A percentile compares a stretch with the other conserved stretches of the same genome.
Conservation (phyloP, 2,888 invertebrate species). For the Noctua pronuba region DNA sequence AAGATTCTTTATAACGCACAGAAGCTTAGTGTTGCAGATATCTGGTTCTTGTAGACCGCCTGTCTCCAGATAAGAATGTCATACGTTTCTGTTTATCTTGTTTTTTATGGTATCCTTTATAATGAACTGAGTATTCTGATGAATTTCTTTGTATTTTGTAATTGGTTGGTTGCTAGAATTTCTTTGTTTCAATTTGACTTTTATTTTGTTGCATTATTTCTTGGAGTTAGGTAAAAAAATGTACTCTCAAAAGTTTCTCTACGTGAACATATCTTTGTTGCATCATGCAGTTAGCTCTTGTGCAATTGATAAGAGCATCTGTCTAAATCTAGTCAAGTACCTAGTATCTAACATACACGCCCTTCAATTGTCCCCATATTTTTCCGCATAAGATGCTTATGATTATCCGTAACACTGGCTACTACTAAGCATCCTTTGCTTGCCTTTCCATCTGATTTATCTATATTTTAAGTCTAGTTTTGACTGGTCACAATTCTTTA, state of each 20-base stretch:
- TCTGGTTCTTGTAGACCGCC: conserved; percentile 81
- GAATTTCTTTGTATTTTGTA: conserved; percentile 66
- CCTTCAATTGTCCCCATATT: neutral
- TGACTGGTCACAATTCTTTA: neutral
- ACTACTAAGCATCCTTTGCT: neutral
- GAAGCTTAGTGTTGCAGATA: conserved; percentile 71
- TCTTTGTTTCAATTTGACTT: conserved; percentile 37
- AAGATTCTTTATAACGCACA: conserved; percentile 79
- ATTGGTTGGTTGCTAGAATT: conserved; percentile 61
- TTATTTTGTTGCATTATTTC: conserved; percentile 23
- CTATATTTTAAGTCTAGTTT: neutral
- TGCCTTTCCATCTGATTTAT: neutral
- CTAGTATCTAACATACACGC: neutral
- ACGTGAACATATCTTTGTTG: neutral
- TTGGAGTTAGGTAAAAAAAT: conserved; percentile 8
- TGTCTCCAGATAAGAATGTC: conserved; percentile 85
- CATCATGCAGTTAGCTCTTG: neutral
- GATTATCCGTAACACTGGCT: neutral
- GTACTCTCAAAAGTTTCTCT: neutral
- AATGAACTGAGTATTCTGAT: conserved; percentile 62
- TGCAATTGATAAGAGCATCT: neutral
- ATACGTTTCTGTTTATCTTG: conserved; percentile 65
- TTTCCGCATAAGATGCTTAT: neutral
- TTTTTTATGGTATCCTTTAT: conserved; percentile 64
- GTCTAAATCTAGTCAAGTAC: neutral